Base-by-base conservation (phyloP, 1,140 invertebrate genomes). In the Calephelis virginiensis region DNA sequence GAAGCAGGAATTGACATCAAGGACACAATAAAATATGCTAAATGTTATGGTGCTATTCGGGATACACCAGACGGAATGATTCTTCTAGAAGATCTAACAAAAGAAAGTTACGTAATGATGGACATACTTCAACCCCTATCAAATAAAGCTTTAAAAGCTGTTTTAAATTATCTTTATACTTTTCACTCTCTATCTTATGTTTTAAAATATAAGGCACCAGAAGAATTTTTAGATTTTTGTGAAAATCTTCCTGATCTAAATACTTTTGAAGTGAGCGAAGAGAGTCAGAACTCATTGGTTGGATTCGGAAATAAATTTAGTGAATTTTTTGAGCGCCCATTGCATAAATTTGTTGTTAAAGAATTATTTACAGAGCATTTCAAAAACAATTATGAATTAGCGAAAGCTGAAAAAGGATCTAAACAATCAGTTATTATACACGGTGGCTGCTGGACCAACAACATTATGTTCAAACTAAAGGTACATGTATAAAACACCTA, bases 11-110 rank as follows among this genome's bases (percentile, higher is more conserved):
- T 45, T 12, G 60, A 61, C 10, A 9, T 8, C 11, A 10, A 62
- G 1, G 61, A 62, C 10, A 45, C 11, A 11, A 45, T 62, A 14
- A 62, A 10, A 62, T 47, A 43, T 62, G 61, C 61, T 8, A 28
- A 62, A 43, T 62, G 13, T 8, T 62, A 62, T 13, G 61, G 12
- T 46, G 13, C 38, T 43, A 45, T 46, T 45, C 14, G 43, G 13
- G 61, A 62, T 17, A 62, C 11, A 12, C 13, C 9, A 62, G 14
- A 62, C 9, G 61, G 46, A 62, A 47, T 45, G 10, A 14, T 62
- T 62, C n/a, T 62, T 11, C 80, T 94, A 65, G 89, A 93, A 72
- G 92, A 94, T 78, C 72, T 94, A 13, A 77, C 82, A 64, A 62
- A 71, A 5, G 17, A 68, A 10, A 90, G 89, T 5, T 94, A 85